Evolutionary conservation across 2,797 vertebrate genomes (phyloP).

Genomic region (Holocentrus rufus): DNA sequence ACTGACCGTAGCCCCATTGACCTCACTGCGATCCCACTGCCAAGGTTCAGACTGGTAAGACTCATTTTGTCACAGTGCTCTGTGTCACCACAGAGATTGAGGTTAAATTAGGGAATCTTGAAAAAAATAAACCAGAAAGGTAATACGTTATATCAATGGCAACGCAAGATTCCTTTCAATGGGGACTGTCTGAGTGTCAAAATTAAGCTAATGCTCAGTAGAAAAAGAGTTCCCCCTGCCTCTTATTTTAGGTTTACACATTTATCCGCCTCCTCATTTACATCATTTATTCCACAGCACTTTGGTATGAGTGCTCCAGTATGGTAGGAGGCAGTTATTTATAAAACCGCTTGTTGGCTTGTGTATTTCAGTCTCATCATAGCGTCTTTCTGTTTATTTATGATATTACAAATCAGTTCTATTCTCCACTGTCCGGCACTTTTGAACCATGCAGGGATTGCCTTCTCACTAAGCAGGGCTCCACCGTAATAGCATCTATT

Average conservation of each 20-base stretch:
- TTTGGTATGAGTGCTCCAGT: neutral
- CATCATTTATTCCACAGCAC: neutral
- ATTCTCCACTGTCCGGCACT: neutral
- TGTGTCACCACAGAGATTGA: neutral
- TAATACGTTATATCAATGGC: neutral
- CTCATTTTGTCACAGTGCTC: neutral
- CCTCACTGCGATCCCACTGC: conserved; percentile 91
- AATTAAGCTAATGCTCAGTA: neutral
- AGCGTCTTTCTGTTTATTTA: neutral
- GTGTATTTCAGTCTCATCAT: neutral
- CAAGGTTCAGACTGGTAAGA: conserved; percentile 93
- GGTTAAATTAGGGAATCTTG: neutral
- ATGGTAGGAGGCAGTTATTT: neutral
- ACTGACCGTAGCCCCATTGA: conserved; percentile 92
- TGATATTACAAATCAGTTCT: neutral
- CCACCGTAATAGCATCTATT: neutral
- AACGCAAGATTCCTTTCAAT: neutral
- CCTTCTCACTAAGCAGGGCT: neutral
- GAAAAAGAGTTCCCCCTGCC: neutral
- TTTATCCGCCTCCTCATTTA: neutral
- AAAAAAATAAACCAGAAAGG: neutral
- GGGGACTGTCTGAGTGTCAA: neutral
- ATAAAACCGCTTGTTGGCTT: neutral
- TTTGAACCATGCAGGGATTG: neutral
- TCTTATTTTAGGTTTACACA: neutral